Evolutionary conservation across 2,113 vertebrate genomes (phyloP), one percentile per base, ranked within the genome.

Genomic region (Notothenia rossii): DNA sequence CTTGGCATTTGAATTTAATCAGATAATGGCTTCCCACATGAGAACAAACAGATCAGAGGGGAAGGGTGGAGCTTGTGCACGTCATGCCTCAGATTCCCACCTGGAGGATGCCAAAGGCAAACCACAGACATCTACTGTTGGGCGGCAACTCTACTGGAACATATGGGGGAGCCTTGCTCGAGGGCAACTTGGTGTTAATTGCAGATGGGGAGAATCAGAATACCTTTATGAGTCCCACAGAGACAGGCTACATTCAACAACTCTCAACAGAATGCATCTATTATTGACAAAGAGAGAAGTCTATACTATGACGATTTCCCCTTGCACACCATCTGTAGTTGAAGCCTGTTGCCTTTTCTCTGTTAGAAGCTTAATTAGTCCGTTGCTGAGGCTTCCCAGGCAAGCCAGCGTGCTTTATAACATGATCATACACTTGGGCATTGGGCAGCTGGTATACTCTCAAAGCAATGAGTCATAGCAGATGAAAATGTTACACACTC

Each of bases 361-460:
- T 43, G 73, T 86, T 70, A 25, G 79, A 74, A 77, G 89, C 86
- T 84, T 91, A 93, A 94, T 93, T 90, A 93, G 86, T 81, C 63
- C 71, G 17, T 86, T 25, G 74, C 85, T n/a, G 72, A 85, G 75
- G 83, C 79, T 88, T 90, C 74, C 69, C 81, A 53, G 79, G 53
- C 86, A 82, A 82, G 89, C 81, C 78, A 72, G 62, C 9, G 74
- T 80, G 58, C 80, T 84, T 85, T 79, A 71, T 70, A 80, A 82
- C 79, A 77, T 87, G 91, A 92, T 94, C 86, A 89, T 89, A 89
- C 92, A 84, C 90, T 87, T 64, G 86, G 86, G 89, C 84, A 89
- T 88, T 77, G 79, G 83, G 83, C 93, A 92, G 86, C 90, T 91
- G 89, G 86, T 85, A 55, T 54, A 50, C 84, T 83, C 84, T 84